Percentiles rank a stretch among this genome's conserved stretches.
Conservation (phyloP, 2,888 invertebrate genomes). For the Cordilura impudica region DNA sequence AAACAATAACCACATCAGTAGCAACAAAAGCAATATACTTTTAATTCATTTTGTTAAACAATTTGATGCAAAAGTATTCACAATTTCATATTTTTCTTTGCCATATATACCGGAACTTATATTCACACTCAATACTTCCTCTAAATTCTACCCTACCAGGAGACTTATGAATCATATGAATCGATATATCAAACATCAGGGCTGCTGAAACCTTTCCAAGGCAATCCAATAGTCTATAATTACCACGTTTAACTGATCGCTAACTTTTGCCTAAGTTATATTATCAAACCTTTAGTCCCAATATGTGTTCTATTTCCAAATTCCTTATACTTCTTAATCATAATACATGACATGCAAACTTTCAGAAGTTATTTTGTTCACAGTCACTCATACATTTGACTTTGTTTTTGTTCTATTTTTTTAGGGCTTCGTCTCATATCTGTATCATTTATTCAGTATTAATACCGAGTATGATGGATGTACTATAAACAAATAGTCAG, state of each 20-base stretch:
- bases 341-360: background rate
- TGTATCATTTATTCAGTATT: background rate
- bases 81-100: too few relatives aligned
- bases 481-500: slow-evolving; percentile 8
- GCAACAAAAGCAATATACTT: background rate
- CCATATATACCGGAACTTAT: too few relatives aligned
- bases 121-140: too few relatives aligned
- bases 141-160: too few relatives aligned
- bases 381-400: slow-evolving; percentile 9
- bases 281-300: too few relatives aligned
- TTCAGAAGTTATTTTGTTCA: background rate
- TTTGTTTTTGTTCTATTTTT: background rate
- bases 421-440: background rate
- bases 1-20: background rate
- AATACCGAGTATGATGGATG: slow-evolving; percentile 1
- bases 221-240: too few relatives aligned
- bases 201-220: too few relatives aligned
- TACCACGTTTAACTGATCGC: too few relatives aligned
- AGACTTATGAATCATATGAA: too few relatives aligned
- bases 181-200: too few relatives aligned
- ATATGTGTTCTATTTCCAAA: too few relatives aligned
- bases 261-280: too few relatives aligned
- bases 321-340: background rate
- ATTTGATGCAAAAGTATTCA: background rate
- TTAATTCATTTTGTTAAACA: background rate